Evolutionary conservation across 2,113 vertebrate genomes (phyloP), one percentile per base, ranked within the genome.

Genomic region (Saccopteryx leptura): DNA sequence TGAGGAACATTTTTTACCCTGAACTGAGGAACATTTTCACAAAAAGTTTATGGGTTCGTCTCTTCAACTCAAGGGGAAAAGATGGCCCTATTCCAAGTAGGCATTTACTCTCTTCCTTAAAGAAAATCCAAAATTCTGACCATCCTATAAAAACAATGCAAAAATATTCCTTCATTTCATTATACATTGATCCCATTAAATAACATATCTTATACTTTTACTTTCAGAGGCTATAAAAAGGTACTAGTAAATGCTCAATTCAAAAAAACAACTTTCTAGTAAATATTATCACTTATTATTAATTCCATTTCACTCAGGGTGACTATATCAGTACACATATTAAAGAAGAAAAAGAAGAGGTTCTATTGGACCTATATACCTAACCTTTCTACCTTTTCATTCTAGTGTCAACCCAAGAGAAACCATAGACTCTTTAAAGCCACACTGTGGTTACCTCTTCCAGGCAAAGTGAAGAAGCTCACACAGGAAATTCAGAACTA

Each of bases 161-260:
- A 90, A 89, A 88, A 28, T 52, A 4, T 52, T 72, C 48, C 39
- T 93, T 80, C 81, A 76, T 69, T 88, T 66, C 13, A 79, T 48
- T 84, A 13, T 82, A 84, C 11, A 68, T 1, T 26, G 63, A 94
- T 72, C 33, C 14, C 31, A 69, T 17, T 60, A 66, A 87, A 61
- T 61, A 71, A n/a, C 5, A 9, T n/a, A 80, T 10, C 54, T 78
- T 86, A 63, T 48, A 63, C 4, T 56, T 93, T 93, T 63, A 81
- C 48, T 52, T 58, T 86, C 24, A 21, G 23, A 60, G n/a, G 52
- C 19, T 68, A 39, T 87, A 50, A 76, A 89, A 90, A 83, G 2
- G 88, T 75, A 33, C 48, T 48, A 91, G 63, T 82, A 86, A 96
- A 90, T 11, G 9, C 39, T 66, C 26, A 39, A n/a, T 87, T 94